A percentile compares a stretch with the other conserved stretches of the same genome.
These are phyloP conservation scores for Melolontha melolontha DNA, from an alignment of 2,888 invertebrate genomes.

Conservation along the genomic window DNA sequence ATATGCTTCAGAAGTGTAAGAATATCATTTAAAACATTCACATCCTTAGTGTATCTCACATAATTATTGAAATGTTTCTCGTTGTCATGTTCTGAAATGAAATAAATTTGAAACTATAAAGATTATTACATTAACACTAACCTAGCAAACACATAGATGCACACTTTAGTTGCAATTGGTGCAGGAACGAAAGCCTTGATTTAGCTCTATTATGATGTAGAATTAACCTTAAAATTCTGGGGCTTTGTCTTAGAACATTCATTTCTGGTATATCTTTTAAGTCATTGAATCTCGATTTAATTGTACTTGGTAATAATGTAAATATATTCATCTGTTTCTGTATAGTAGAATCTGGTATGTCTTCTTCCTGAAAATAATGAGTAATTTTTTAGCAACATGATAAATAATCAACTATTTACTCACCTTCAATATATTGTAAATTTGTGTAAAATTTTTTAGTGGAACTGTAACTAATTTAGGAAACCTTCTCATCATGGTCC, in stretches of 20 bases:
- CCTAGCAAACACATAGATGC: constrained; percentile 67
- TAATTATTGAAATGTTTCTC: constrained; percentile 64
- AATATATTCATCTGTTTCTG: constrained; percentile 70
- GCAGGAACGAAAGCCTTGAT: constrained; percentile 67
- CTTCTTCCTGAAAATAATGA: constrained; percentile 65
- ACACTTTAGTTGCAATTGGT: constrained; percentile 66
- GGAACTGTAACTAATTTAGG: constrained; percentile 75
- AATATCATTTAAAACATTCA: constrained; percentile 66
- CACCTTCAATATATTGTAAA: constrained; percentile 69
- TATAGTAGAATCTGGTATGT: constrained; percentile 70
- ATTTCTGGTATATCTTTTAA: constrained; percentile 72
- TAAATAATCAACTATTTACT: constrained; percentile 55
- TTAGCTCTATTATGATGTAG: constrained; percentile 66
- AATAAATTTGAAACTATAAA: constrained; percentile 12
- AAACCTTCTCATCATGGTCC: constrained; percentile 67
- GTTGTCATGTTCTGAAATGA: constrained; percentile 47
- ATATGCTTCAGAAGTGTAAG: constrained; percentile 63
- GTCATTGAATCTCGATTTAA: constrained; percentile 70
- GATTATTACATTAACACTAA: constrained; percentile 37
- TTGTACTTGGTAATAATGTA: constrained; percentile 70
- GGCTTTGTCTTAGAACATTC: constrained; percentile 71
- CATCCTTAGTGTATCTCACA: constrained; percentile 68
- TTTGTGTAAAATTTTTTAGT: constrained; percentile 68
- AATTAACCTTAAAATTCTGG: constrained; percentile 69
- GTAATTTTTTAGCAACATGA: constrained; percentile 45